Percentiles rank a stretch among this genome's conserved stretches.
Evolutionary conservation across 2,888 invertebrate species (phyloP).

Genomic region (Phyto melanocephala): DNA sequence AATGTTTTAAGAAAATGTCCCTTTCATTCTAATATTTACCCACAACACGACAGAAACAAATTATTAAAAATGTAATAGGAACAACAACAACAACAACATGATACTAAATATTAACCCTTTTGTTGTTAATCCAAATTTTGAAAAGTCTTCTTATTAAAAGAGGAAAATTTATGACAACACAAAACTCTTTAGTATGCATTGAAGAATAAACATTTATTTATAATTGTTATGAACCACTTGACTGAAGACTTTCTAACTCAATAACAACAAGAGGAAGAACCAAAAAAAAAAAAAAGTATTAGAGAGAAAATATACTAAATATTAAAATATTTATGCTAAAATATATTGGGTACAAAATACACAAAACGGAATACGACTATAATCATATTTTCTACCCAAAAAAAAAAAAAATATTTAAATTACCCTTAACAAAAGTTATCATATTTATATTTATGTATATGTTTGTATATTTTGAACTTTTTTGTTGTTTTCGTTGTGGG

Average conservation of each 20-base stretch:
- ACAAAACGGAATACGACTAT: not conserved
- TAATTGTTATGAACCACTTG: constrained; percentile 57
- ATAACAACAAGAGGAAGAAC: too few relatives aligned
- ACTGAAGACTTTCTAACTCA: constrained; percentile 10
- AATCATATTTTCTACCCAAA: constrained; percentile 39
- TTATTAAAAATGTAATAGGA: not conserved
- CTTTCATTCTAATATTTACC: constrained; percentile 6
- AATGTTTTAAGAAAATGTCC: too few relatives aligned
- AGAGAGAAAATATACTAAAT: not conserved
- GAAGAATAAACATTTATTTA: constrained; percentile 46
- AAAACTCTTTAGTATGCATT: not conserved
- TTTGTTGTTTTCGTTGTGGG: constrained; percentile 8
- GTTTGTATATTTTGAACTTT: not conserved
- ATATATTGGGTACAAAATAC: not conserved
- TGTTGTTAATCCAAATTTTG: constrained; percentile 9
- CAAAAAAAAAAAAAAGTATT: not conserved
- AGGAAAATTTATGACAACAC: not conserved
- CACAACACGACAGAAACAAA: not conserved
- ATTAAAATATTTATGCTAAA: constrained; percentile 19
- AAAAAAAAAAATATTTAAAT: constrained; percentile 53
- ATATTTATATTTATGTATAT: not conserved
- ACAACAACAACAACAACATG: not conserved
- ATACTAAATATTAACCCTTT: constrained; percentile 7
- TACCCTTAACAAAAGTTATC: constrained; percentile 53
- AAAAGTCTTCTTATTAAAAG: not conserved